A percentile compares a stretch with the other conserved stretches of the same genome.
These are phyloP conservation scores for Hirtodrosophila histrioides DNA, from an alignment of 2,888 invertebrate genomes.

Conservation along the genomic window DNA sequence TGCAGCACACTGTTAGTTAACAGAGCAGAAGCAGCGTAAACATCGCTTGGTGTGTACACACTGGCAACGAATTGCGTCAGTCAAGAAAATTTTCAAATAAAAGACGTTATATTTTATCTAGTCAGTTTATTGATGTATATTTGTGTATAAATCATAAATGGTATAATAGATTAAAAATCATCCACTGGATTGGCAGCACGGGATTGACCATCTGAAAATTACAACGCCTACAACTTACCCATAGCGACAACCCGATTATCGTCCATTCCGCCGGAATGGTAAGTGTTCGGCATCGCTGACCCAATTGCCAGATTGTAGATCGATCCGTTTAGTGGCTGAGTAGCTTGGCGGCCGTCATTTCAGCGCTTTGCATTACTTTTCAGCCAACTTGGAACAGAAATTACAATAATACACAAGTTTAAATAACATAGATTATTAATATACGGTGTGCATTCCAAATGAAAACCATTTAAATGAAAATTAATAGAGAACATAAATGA, in stretches of 20 bases:
- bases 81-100: not conserved
- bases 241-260: slow-evolving; percentile 8
- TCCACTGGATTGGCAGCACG: not conserved
- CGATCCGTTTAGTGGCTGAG: slow-evolving; percentile 54
- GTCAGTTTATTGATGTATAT: not conserved
- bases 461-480: slow-evolving; percentile 50
- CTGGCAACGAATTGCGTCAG: not conserved
- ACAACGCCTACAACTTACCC: slow-evolving; percentile 57
- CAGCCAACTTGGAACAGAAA: slow-evolving; percentile 81
- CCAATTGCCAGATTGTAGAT: slow-evolving; percentile 8
- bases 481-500: slow-evolving; percentile 33
- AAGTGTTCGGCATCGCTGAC: slow-evolving; percentile 7
- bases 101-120: not conserved
- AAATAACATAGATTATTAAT: slow-evolving; percentile 43
- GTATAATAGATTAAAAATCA: not conserved
- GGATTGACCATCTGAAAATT: slow-evolving; percentile 41
- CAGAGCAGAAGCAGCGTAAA: not conserved
- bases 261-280: slow-evolving; percentile 12
- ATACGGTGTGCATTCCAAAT: slow-evolving; percentile 43
- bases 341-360: slow-evolving; percentile 61
- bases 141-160: not conserved
- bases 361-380: slow-evolving; percentile 68
- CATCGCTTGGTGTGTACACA: slow-evolving; percentile 34
- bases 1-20: not conserved
- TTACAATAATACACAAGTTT: slow-evolving; percentile 65